phyloP scores from a whole-genome alignment of 92 coral and sea anemone genomes.

The Epizoanthus rinbou region DNA sequence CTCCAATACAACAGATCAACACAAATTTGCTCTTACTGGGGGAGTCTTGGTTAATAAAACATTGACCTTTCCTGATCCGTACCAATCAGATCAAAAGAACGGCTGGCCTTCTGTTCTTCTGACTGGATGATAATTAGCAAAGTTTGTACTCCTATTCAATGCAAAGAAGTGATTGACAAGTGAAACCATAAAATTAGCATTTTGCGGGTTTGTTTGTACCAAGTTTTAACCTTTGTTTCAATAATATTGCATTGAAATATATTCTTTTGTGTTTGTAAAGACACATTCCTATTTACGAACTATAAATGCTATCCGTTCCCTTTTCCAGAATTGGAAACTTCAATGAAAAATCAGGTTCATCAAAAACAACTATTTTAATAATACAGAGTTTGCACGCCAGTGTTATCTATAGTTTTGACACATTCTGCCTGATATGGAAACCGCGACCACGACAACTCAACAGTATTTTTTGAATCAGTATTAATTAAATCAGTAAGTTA shows the following conservation, averaged over 20 bases:
- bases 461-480: too few relatives aligned
- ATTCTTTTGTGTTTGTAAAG: too few relatives aligned
- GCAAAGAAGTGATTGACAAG: not conserved
- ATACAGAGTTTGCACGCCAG: not conserved
- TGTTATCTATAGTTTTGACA: too few relatives aligned
- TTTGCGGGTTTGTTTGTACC: too few relatives aligned
- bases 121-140: slow-evolving; percentile 10
- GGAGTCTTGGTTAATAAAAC: not conserved
- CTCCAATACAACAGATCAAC: not conserved
- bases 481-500: too few relatives aligned
- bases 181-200: too few relatives aligned
- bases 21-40: not conserved
- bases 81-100: slow-evolving; percentile 28
- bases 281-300: too few relatives aligned
- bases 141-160: not conserved
- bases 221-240: too few relatives aligned
- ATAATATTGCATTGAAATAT: too few relatives aligned
- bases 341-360: not conserved
- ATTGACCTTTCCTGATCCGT: not conserved
- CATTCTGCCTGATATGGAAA: too few relatives aligned
- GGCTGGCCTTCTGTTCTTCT: not conserved
- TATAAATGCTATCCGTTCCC: too few relatives aligned
- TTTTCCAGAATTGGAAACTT: not conserved
- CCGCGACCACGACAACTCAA: too few relatives aligned
- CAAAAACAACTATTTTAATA: not conserved